Percentiles rank a stretch among this genome's conserved stretches.
These are phyloP conservation scores for Drosophila leontia DNA, from an alignment of 1,140 invertebrate genomes.

Conservation along the genomic window DNA sequence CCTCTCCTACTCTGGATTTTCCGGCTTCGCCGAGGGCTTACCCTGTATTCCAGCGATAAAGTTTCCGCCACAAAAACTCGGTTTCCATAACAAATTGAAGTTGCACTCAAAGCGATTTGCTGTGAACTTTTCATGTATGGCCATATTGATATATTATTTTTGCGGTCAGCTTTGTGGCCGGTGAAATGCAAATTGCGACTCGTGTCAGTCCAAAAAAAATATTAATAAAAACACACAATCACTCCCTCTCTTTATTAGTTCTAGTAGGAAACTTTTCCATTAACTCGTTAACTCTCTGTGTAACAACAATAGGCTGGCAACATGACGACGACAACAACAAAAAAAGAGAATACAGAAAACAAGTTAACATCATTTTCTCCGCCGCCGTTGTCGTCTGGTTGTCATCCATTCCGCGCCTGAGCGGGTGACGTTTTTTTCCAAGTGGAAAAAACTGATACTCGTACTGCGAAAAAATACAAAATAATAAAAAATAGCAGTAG, in stretches of 20 bases:
- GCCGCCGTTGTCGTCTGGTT: conserved; percentile 50
- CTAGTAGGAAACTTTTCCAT: conserved; percentile 73
- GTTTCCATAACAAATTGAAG: conserved; percentile 44
- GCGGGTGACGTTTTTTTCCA: conserved; percentile 63
- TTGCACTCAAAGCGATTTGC: conserved; percentile 29
- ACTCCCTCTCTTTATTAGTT: conserved; percentile 39
- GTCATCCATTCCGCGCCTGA: conserved; percentile 64
- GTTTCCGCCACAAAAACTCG: conserved; percentile 30
- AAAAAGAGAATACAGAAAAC: conserved; percentile 9
- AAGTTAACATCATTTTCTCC: conserved; percentile 60
- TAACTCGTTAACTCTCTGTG: conserved; percentile 71
- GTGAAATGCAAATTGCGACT: conserved; percentile 45
- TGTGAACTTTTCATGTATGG: conserved; percentile 25
- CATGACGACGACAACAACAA: conserved; percentile 35
- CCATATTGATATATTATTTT: conserved; percentile 33
- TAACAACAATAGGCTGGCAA: conserved; percentile 62
- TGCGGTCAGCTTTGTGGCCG: conserved; percentile 17
- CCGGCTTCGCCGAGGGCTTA: conserved; percentile 14
- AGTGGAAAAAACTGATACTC: conserved; percentile 54
- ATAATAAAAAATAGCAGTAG: conserved; percentile 13
- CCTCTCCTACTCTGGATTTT: conserved; percentile 8
- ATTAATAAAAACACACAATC: conserved; percentile 12
- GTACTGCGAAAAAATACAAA: conserved; percentile 24
- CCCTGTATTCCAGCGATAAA: conserved; percentile 24
- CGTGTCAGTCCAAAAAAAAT: conserved; percentile 51